A percentile compares a stretch with the other conserved stretches of the same genome.
These are phyloP conservation scores for Drosophila helvetica DNA, from an alignment of 2,888 invertebrate species.

Conservation along the genomic window DNA sequence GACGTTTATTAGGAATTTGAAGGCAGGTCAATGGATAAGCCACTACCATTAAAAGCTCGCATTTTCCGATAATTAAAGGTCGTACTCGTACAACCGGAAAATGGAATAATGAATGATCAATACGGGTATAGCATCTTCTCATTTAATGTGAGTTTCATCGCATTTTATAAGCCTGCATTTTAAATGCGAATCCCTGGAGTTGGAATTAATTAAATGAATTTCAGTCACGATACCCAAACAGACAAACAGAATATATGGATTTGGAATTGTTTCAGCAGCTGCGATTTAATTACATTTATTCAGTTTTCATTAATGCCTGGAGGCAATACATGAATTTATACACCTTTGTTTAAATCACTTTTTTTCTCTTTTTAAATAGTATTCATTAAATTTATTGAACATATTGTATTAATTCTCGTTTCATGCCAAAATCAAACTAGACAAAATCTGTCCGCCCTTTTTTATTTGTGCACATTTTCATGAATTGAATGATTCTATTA, in stretches of 20 bases:
- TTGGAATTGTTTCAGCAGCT: constrained; percentile 22
- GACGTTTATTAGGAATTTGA: constrained; percentile 56
- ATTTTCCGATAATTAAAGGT: constrained; percentile 15
- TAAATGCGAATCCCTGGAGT: constrained; percentile 8
- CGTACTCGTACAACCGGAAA: not conserved
- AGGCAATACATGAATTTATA: no score
- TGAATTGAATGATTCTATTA: constrained; percentile 5
- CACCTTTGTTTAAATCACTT: not conserved
- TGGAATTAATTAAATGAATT: constrained; percentile 28
- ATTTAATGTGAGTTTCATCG: not conserved
- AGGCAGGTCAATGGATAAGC: constrained; percentile 33
- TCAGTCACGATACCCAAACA: constrained; percentile 10
- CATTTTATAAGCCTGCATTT: constrained; percentile 11
- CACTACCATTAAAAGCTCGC: not conserved
- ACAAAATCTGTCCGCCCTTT: not conserved
- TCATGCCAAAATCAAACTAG: constrained; percentile 12
- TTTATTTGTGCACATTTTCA: not conserved
- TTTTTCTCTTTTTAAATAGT: constrained; percentile 28
- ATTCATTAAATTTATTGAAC: constrained; percentile 16
- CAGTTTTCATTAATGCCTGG: constrained; percentile 22
- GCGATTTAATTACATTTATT: constrained; percentile 34
- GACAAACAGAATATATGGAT: constrained; percentile 19
- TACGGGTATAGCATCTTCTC: not conserved
- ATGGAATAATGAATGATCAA: not conserved
- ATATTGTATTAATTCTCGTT: not conserved